Evolutionary conservation across 2,888 invertebrate species (phyloP).

Genomic region (Colostygia pectinataria): DNA sequence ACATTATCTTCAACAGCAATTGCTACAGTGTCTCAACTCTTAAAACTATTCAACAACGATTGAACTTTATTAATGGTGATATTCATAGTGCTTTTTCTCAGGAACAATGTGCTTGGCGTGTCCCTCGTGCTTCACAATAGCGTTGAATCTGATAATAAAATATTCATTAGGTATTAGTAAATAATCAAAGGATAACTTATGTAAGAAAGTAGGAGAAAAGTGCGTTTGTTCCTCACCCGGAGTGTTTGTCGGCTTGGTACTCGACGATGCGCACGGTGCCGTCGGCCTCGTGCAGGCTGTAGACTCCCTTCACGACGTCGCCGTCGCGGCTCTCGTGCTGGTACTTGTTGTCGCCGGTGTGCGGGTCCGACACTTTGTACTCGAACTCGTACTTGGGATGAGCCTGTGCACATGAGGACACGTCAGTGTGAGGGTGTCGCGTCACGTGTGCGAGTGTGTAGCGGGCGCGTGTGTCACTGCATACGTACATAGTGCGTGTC

Average conservation of each 20-base stretch:
- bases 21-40: too few relatives aligned
- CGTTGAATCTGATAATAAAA: slow-evolving; percentile 47
- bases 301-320: slow-evolving; percentile 82
- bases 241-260: slow-evolving; percentile 67
- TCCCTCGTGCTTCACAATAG: slow-evolving; percentile 38
- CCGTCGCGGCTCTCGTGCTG: slow-evolving; percentile 83
- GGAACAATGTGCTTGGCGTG: slow-evolving; percentile 39
- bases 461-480: not conserved
- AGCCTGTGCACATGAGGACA: slow-evolving; percentile 49
- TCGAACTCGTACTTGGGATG: slow-evolving; percentile 80
- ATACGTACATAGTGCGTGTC: slow-evolving; percentile 24
- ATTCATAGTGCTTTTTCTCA: slow-evolving; percentile 30
- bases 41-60: too few relatives aligned
- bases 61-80: slow-evolving; percentile 14
- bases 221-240: slow-evolving; percentile 35
- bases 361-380: slow-evolving; percentile 83
- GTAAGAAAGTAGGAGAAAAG: not conserved
- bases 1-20: too few relatives aligned
- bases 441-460: not conserved
- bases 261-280: slow-evolving; percentile 70
- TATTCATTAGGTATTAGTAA: not conserved
- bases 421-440: slow-evolving; percentile 1
- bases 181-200: not conserved
- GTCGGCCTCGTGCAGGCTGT: slow-evolving; percentile 69
- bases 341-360: slow-evolving; percentile 83